These are phyloP conservation scores for Sebastes oblongus DNA, from an alignment of 2,797 vertebrate genomes.

Conservation along the genomic window DNA sequence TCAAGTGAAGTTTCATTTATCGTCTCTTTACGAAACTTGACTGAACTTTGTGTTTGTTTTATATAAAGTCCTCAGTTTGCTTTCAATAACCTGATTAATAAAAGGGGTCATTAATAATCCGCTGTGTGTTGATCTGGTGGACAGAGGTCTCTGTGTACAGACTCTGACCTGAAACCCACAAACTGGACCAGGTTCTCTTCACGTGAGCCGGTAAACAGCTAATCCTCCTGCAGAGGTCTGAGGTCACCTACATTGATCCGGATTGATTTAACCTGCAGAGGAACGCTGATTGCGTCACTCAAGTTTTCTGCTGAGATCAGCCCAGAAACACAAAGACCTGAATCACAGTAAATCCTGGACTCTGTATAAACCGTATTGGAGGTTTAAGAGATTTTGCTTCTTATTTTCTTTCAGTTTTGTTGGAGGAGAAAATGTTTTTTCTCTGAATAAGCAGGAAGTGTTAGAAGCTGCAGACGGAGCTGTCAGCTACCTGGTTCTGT, in stretches of 20 bases:
- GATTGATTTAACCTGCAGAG: conserved; percentile 4
- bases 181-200: conserved; percentile 6
- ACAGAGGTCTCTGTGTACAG: conserved; percentile 1
- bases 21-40: not conserved
- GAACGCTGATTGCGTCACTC: not conserved
- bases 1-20: not conserved
- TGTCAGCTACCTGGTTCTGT: no score
- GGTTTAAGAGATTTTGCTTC: conserved; percentile 9
- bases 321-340: conserved; percentile 28
- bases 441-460: not conserved
- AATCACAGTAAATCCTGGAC: conserved; percentile 6
- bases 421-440: not conserved
- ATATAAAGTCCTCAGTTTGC: not conserved
- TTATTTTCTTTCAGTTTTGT: not conserved
- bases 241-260: conserved; percentile 16
- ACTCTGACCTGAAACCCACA: not conserved
- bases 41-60: not conserved
- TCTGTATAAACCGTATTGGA: not conserved
- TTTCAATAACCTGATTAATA: not conserved
- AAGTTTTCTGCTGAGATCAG: not conserved
- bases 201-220: not conserved
- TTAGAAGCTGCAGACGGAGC: no score
- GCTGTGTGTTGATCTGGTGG: not conserved
- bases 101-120: not conserved
- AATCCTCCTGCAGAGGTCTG: conserved; percentile 34